Evolutionary conservation across 35 echinoderm and acorn worm genomes (phyloP), one percentile per base, ranked within the genome.

Genomic region (Lytechinus pictus): DNA sequence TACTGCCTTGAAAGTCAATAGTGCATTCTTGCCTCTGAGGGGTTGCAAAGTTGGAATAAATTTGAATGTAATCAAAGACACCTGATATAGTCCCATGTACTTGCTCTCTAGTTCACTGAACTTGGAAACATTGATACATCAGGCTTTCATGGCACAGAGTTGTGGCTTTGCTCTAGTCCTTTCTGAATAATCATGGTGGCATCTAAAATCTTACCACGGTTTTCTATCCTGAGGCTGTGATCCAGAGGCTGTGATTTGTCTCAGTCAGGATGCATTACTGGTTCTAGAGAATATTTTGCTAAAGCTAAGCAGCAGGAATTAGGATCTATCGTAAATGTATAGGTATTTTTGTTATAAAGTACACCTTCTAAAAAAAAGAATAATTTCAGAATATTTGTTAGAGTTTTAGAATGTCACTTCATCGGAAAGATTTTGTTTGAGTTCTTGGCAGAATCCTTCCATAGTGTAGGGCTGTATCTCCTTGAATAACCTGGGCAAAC

Each of bases 21-120:
- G 66, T 79, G 66, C 66, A n/a, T 79, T 79, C 66, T 79, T n/a
- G 66, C 66, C 66, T 79, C 66, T 79, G 16, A 79, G 66, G 66
- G 66, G 14, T 79, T 79, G 66, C 66, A n/a, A 79, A 79, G 66
- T n/a, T 79, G 66, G 19, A 79, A 79, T 79, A 27, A 79, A 79
- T 79, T 79, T 79, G 66, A 79, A 79, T 79, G 66, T 79, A 79
- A 79, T 79, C 19, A 79, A 79, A 79, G 66, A 79, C 66, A 79
- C 66, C 66, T 79, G 66, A 79, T 79, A 79, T 24, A 79, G 66
- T 19, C 66, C 66, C 66, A 79, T 79, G 19, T n/a, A 24, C 66
- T 24, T 16, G 66, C 66, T 16, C 66, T 19, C 66, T 79, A 79
- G 66, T 79, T 79, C 66, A 79, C 1, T 79, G 66, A 79, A 79